Conservation (phyloP, 2,113 vertebrate species). For the Atrichornis clamosus region DNA sequence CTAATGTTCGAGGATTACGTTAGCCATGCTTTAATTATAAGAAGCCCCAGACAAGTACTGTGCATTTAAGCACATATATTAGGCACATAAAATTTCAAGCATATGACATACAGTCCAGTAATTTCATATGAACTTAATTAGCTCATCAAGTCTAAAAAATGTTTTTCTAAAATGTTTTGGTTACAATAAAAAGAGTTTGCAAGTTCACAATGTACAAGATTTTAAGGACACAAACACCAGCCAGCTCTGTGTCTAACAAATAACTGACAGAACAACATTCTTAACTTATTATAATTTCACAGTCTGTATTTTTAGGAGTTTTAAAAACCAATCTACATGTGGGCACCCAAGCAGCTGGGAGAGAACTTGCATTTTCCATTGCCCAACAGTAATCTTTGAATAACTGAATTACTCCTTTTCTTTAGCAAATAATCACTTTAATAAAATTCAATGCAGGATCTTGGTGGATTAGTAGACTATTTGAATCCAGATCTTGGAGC, state of each 20-base stretch:
- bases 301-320: background rate
- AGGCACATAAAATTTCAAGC: background rate
- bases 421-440: background rate
- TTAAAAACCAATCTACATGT: background rate
- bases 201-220: background rate
- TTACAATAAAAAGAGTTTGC: background rate
- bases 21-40: background rate
- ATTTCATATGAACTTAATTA: background rate
- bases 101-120: background rate
- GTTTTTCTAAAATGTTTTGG: background rate
- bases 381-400: background rate
- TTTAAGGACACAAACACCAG: background rate
- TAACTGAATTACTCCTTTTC: background rate
- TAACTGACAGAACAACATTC: background rate
- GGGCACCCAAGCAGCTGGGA: background rate
- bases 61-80: background rate
- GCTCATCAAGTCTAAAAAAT: background rate
- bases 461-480: background rate
- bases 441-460: background rate
- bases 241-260: background rate
- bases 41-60: background rate
- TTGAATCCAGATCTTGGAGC: background rate
- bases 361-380: background rate
- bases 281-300: background rate
- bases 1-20: background rate